Evolutionary conservation across 2,888 invertebrate genomes (phyloP), one percentile per base, ranked within the genome.

Genomic region (Theretra japonica): DNA sequence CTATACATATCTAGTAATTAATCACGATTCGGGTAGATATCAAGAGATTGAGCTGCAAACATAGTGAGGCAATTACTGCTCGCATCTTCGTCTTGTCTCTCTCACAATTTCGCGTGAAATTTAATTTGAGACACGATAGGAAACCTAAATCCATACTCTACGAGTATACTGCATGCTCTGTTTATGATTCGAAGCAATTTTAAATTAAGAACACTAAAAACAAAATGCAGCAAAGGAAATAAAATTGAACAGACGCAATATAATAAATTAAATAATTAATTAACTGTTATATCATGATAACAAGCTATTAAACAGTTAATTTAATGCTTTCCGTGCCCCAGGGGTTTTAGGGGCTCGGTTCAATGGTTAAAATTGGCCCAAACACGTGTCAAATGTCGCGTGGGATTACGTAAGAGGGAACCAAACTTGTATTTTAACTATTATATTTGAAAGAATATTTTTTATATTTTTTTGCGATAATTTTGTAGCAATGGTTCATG

Each of bases 341-440:
- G 15, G 65, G 48, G 48, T 23, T n/a, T 65, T 65, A 48, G 23
- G 21, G 48, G 60, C 30, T 41, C 65, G 23, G 65, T 23, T 65
- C 23, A 65, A 41, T 48, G 23, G 65, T 23, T 41, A 65, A 65
- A 21, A 8, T 17, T 48, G 17, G 41, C 48, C 48, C 48, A 19
- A 65, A 65, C 65, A 65, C 23, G 15, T 65, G 65, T 65, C 65
- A 65, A 65, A 65, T 48, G 23, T 65, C 23, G 23, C 33, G 33
- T 19, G 6, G 4, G 8, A 41, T 57, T 70, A 70, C 23, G 69
- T 70, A 57, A 70, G 57, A 70, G 23, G 23, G 58, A 70, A 70
- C 69, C 69, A 70, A 28, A 8, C 50, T 25, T 19, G 23, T 58
- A 28, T 57, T 57, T 33, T 19, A 5, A 50, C 2, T 11, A 50